Percentiles rank a stretch among this genome's conserved stretches.
These are phyloP conservation scores for Drosophila robusta DNA, from an alignment of 2,888 invertebrate species.

Conservation along the genomic window DNA sequence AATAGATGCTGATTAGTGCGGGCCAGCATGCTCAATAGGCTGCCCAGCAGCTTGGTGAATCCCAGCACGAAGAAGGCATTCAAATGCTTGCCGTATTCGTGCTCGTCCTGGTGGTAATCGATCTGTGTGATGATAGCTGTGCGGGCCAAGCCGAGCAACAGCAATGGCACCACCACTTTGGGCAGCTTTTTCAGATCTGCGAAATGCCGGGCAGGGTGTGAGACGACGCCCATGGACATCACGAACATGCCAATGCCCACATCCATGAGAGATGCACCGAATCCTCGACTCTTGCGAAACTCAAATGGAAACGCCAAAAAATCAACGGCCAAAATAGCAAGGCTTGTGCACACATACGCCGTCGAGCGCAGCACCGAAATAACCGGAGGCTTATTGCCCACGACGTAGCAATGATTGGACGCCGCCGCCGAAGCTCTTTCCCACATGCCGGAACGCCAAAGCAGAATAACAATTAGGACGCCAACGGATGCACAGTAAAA, in stretches of 20 bases:
- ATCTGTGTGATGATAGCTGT: slow-evolving; percentile 87
- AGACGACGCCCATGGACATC: slow-evolving; percentile 91
- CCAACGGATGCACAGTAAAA: slow-evolving; percentile 16
- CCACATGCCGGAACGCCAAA: slow-evolving; percentile 49
- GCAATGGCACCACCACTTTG: slow-evolving; percentile 83
- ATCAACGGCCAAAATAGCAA: slow-evolving; percentile 97
- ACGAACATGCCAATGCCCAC: slow-evolving; percentile 96
- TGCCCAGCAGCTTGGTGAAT: slow-evolving; percentile 90
- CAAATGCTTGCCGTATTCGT: slow-evolving; percentile 99
- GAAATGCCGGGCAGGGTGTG: slow-evolving; percentile 85
- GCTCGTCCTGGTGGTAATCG: slow-evolving; percentile 94
- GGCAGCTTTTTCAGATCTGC: slow-evolving; percentile 65
- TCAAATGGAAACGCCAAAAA: slow-evolving; percentile 93
- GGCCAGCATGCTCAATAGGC: slow-evolving; percentile 82
- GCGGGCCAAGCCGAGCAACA: slow-evolving; percentile 88
- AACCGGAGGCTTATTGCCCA: slow-evolving; percentile 83
- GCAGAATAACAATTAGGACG: slow-evolving; percentile 3
- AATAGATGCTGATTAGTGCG: slow-evolving; percentile 77
- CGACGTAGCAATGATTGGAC: slow-evolving; percentile 19
- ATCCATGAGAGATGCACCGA: slow-evolving; percentile 97
- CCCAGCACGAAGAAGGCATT: slow-evolving; percentile 99
- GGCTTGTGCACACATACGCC: slow-evolving; percentile 90
- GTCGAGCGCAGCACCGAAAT: slow-evolving; percentile 90
- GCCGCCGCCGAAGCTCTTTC: slow-evolving; percentile 1
- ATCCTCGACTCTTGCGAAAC: slow-evolving; percentile 94